Evolutionary conservation across 2,888 invertebrate genomes (phyloP).

Genomic region (Polydrusus cervinus): DNA sequence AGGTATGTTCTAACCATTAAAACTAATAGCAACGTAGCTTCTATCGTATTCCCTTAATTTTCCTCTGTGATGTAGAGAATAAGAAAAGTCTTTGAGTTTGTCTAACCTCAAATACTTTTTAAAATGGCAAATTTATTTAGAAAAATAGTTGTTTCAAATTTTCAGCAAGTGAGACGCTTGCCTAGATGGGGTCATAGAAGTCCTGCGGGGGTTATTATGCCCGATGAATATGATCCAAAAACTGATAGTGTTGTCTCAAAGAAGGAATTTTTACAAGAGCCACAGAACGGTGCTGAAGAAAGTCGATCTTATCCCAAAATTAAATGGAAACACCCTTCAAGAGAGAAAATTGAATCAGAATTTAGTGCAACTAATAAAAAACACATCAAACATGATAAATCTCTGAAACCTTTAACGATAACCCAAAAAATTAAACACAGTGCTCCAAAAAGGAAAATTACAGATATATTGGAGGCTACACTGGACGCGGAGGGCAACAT

Average conservation of each 20-base stretch:
- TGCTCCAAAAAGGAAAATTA: conserved; percentile 41
- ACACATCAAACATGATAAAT: not conserved
- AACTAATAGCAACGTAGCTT: no score
- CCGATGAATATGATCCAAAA: conserved; percentile 68
- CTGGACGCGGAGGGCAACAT: conserved; percentile 75
- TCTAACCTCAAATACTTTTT: conserved; percentile 2
- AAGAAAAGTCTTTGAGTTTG: not conserved
- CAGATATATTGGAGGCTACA: conserved; percentile 70
- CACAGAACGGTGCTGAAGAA: not conserved
- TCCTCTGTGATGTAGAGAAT: not conserved
- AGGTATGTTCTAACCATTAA: no score
- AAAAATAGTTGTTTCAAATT: conserved; percentile 30
- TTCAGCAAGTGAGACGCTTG: conserved; percentile 60
- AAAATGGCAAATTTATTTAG: conserved; percentile 31
- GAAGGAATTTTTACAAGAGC: conserved; percentile 14
- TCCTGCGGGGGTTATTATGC: conserved; percentile 73
- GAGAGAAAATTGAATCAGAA: conserved; percentile 30
- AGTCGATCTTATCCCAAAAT: conserved; percentile 29
- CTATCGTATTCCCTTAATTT: no score
- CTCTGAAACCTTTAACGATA: conserved; percentile 40
- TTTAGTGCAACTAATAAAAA: conserved; percentile 1
- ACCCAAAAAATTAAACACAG: conserved; percentile 39
- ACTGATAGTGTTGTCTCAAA: conserved; percentile 14
- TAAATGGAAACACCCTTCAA: conserved; percentile 46
- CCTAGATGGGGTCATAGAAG: conserved; percentile 74